phyloP scores from a whole-genome alignment of 2,797 vertebrate species.

The Tapirus indicus region DNA sequence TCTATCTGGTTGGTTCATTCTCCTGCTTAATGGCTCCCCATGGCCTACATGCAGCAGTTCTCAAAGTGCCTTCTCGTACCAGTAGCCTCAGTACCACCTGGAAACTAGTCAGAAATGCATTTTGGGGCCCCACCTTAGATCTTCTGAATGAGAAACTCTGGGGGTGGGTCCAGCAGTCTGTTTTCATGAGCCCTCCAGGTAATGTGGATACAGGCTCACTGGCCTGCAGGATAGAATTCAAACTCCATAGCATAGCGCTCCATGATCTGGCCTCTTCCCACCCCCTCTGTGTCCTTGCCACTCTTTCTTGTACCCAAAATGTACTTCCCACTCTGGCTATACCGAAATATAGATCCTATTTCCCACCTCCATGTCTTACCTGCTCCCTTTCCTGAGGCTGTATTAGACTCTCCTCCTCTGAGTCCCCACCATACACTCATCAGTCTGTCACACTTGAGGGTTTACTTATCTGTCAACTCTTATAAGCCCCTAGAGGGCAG shows the following conservation, averaged over 20 bases:
- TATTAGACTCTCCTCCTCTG: not conserved
- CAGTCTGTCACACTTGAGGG: not conserved
- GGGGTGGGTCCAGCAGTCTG: not conserved
- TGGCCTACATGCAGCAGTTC: not conserved
- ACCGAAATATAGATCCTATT: not conserved
- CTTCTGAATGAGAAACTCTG: not conserved
- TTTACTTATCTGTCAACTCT: not conserved
- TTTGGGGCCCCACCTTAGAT: not conserved
- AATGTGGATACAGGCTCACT: not conserved
- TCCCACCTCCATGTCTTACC: not conserved
- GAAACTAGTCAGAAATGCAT: not conserved
- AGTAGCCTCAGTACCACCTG: not conserved
- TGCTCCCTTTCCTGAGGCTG: not conserved
- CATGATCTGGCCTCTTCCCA: not conserved
- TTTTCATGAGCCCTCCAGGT: not conserved
- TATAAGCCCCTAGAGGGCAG: not conserved
- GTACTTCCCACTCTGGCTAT: not conserved
- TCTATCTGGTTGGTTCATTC: not conserved
- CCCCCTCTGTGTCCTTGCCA: not conserved
- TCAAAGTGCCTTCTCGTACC: not conserved
- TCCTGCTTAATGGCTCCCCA: not conserved
- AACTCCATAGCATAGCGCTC: not conserved
- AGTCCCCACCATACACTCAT: not conserved
- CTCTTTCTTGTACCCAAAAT: not conserved
- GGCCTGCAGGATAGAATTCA: not conserved